A percentile compares a stretch with the other conserved stretches of the same genome.
These are phyloP conservation scores for Coelopa frigida DNA, from an alignment of 1,140 invertebrate genomes.

Conservation along the genomic window DNA sequence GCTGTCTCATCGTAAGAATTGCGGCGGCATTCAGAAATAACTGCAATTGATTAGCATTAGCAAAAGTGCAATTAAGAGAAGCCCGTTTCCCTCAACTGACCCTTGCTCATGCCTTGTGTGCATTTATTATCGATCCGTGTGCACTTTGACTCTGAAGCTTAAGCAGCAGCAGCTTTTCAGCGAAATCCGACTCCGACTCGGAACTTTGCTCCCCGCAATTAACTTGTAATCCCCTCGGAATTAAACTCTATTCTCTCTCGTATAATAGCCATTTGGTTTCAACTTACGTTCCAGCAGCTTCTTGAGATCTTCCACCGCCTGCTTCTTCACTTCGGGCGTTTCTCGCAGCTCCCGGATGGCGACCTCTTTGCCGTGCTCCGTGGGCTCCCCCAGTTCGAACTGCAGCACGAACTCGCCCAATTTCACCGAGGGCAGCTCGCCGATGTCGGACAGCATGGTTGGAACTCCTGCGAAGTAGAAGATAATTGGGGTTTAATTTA, in stretches of 20 bases:
- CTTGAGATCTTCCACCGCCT: conserved; percentile 55
- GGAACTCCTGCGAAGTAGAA: conserved; percentile 50
- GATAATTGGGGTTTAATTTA: conserved; percentile 5
- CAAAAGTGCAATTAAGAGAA: too few species aligned
- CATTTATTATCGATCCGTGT: background rate
- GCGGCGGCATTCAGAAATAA: too few species aligned
- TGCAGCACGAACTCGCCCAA: conserved; percentile 59
- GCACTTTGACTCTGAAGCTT: background rate
- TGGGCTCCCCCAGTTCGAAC: conserved; percentile 60
- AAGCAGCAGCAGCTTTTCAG: background rate
- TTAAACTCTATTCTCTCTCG: background rate
- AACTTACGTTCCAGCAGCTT: conserved; percentile 60
- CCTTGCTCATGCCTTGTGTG: background rate
- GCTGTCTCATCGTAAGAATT: too few species aligned
- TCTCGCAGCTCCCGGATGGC: conserved; percentile 66
- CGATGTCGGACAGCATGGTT: conserved; percentile 61
- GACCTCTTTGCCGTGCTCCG: conserved; percentile 57
- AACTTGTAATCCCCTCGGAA: too few species aligned
- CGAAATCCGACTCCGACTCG: background rate
- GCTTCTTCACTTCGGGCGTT: conserved; percentile 55
- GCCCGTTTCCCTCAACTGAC: background rate
- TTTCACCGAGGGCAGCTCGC: conserved; percentile 57
- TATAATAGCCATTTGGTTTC: background rate
- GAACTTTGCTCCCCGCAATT: too few species aligned
- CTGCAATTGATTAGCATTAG: too few species aligned